A percentile compares a stretch with the other conserved stretches of the same genome.
phyloP scores from a whole-genome alignment of 2,113 vertebrate genomes.

The Brachionichthys hirsutus region DNA sequence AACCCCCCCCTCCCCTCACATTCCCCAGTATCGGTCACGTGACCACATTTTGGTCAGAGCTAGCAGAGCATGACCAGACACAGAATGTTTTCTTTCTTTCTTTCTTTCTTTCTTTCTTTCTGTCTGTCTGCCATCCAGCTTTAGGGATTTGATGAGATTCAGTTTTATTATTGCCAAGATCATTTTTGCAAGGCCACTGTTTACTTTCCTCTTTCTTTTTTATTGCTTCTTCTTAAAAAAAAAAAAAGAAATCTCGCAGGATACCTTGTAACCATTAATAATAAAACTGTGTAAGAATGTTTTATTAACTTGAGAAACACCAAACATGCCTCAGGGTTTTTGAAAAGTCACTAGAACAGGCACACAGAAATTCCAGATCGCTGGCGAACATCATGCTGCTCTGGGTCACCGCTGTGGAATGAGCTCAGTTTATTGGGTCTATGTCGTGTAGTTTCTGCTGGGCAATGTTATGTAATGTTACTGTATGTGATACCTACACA shows the following conservation, averaged over 20 bases:
- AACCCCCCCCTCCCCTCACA: slow-evolving; percentile 60
- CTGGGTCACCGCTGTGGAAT: not conserved
- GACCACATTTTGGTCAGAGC: slow-evolving; percentile 55
- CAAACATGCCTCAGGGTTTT: slow-evolving; percentile 23
- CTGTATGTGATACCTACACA: not conserved
- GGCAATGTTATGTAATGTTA: not conserved
- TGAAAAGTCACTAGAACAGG: slow-evolving; percentile 17
- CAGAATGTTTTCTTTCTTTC: slow-evolving; percentile 3
- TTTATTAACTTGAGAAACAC: slow-evolving; percentile 25
- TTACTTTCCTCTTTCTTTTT: no score
- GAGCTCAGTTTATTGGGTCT: not conserved
- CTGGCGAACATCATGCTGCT: not conserved
- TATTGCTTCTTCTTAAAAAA: no score
- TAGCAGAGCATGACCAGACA: slow-evolving; percentile 40
- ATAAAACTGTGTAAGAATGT: slow-evolving; percentile 15
- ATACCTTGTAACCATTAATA: no score
- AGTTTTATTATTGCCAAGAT: no score
- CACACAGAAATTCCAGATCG: slow-evolving; percentile 16
- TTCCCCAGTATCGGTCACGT: slow-evolving; percentile 78
- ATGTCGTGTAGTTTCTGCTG: not conserved
- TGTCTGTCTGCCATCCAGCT: not conserved
- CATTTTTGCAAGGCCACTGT: no score
- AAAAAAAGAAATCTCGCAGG: no score
- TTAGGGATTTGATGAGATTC: no score
- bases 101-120: not conserved